phyloP scores from a whole-genome alignment of 2,113 vertebrate species.

The Thinocorus orbignyianus region DNA sequence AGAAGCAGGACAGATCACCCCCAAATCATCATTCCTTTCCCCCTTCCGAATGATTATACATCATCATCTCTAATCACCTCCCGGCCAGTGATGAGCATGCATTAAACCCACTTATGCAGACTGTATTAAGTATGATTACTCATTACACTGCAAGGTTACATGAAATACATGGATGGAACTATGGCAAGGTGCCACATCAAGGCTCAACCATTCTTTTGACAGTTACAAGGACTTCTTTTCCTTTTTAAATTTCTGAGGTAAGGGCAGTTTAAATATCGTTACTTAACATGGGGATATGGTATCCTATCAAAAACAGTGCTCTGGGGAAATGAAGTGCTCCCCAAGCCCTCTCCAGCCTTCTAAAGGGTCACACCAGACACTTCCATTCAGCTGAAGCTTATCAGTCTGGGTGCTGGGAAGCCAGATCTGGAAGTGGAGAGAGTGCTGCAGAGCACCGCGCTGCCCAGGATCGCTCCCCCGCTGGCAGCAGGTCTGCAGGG shows the following conservation, averaged over 20 bases:
- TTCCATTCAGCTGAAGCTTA: neutral
- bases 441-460: fast-evolving
- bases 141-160: neutral
- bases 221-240: neutral
- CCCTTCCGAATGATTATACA: neutral
- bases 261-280: neutral
- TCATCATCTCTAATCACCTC: neutral
- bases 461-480: neutral
- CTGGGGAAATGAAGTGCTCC: neutral
- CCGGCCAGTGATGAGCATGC: neutral
- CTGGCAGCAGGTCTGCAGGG: neutral
- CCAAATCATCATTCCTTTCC: neutral
- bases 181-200: neutral
- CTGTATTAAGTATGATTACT: neutral
- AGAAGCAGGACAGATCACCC: neutral
- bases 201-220: neutral
- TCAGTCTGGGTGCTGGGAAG: neutral
- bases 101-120: slow-evolving; percentile 10
- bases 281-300: neutral
- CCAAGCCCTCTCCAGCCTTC: neutral
- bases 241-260: neutral
- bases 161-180: neutral
- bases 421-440: neutral
- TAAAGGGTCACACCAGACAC: fast-evolving
- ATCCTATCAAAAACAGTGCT: neutral